These are phyloP conservation scores for Zosterops japonicus DNA, from an alignment of 2,113 vertebrate genomes.

Conservation along the genomic window DNA sequence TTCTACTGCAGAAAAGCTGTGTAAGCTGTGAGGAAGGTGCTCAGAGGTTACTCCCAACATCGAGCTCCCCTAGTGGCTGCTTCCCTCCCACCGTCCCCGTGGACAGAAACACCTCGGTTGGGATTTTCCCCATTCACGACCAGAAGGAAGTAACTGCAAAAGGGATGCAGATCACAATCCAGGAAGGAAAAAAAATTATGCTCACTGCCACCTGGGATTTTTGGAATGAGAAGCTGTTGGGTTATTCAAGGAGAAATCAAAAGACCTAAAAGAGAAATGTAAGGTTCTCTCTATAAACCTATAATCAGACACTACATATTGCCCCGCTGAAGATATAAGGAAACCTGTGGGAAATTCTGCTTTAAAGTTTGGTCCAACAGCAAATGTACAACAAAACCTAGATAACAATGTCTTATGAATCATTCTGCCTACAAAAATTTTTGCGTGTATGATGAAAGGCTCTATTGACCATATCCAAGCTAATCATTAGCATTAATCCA, in stretches of 20 bases:
- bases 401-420: background rate
- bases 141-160: background rate
- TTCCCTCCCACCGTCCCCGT: background rate
- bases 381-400: background rate
- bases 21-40: background rate
- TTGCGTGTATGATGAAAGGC: background rate
- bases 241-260: background rate
- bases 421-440: background rate
- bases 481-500: background rate
- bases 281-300: background rate
- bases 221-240: background rate
- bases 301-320: background rate
- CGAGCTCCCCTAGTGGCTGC: conserved; percentile 52
- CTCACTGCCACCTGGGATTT: background rate
- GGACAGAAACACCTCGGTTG: background rate
- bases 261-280: background rate
- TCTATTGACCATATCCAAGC: background rate
- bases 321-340: background rate
- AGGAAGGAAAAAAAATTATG: background rate
- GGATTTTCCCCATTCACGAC: background rate
- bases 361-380: background rate
- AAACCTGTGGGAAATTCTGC: background rate
- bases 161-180: background rate
- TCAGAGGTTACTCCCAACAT: background rate
- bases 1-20: background rate